Conservation (phyloP, 2,888 invertebrate species). For the Synergus gifuensis region DNA sequence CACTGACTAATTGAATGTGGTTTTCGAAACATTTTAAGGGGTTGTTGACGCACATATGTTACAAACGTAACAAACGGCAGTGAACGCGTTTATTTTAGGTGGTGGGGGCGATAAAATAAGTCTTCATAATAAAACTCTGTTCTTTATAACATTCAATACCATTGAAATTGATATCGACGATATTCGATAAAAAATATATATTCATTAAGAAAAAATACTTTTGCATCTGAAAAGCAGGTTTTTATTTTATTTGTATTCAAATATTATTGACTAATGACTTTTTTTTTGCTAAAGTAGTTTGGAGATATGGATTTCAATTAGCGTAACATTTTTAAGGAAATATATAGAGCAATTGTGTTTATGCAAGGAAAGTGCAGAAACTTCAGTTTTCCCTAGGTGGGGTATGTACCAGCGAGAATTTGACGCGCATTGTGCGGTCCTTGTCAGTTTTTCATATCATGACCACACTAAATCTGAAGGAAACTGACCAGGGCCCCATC, state of each 20-base stretch:
- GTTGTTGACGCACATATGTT: constrained; percentile 34
- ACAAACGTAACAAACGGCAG: constrained; percentile 5
- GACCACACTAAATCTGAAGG: too few relatives aligned
- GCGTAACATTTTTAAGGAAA: too few relatives aligned
- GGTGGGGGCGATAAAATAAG: not conserved
- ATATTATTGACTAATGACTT: not conserved
- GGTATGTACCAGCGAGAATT: too few relatives aligned
- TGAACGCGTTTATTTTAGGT: constrained; percentile 7
- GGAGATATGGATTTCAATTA: not conserved
- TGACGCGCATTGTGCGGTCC: too few relatives aligned
- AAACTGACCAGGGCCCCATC: too few relatives aligned
- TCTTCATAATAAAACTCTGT: not conserved
- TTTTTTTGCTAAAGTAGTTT: constrained; percentile 22
- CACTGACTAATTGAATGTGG: not conserved
- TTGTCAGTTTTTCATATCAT: too few relatives aligned
- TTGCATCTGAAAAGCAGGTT: not conserved
- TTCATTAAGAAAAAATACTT: constrained; percentile 11
- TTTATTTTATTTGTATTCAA: not conserved
- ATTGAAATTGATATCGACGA: not conserved
- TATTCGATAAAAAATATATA: not conserved
- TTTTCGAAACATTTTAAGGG: constrained; percentile 19
- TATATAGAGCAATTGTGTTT: too few relatives aligned
- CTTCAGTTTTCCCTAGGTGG: too few relatives aligned
- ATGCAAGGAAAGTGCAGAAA: too few relatives aligned
- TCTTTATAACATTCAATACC: not conserved